Conservation (phyloP, 2,888 invertebrate species). For the Glaucopsyche alexis region DNA sequence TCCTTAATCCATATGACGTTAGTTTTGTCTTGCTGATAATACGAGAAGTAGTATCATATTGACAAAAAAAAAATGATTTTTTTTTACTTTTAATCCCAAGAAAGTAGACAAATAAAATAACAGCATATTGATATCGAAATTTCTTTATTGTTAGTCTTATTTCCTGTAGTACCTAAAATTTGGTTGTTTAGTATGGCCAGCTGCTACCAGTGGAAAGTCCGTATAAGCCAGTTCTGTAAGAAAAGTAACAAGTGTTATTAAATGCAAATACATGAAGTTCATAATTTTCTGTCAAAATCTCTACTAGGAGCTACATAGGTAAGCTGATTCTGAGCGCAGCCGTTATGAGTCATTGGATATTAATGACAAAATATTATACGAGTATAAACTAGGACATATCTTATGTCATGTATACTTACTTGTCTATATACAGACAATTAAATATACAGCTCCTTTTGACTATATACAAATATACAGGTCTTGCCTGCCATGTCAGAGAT, state of each 20-base stretch:
- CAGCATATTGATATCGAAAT: neutral
- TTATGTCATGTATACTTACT: too few relatives aligned
- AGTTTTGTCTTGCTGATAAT: neutral
- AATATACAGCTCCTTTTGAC: too few relatives aligned
- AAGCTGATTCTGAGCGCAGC: too few relatives aligned
- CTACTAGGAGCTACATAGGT: too few relatives aligned
- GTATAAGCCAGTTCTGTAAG: conserved; percentile 44
- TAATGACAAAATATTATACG: too few relatives aligned
- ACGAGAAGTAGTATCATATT: neutral
- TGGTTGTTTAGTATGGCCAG: conserved; percentile 41
- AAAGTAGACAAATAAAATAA: neutral
- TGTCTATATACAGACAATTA: too few relatives aligned
- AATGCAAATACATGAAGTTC: too few relatives aligned
- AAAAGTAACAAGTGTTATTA: conserved; percentile 13
- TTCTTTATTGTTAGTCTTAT: neutral
- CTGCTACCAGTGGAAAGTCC: conserved; percentile 39
- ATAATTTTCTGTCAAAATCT: too few relatives aligned
- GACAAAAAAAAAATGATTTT: neutral
- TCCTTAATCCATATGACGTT: neutral
- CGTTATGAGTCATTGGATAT: too few relatives aligned
- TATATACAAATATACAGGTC: too few relatives aligned
- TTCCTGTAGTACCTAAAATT: neutral
- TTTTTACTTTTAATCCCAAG: neutral
- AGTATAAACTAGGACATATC: too few relatives aligned
- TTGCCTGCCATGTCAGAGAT: too few relatives aligned